phyloP scores from a whole-genome alignment of 2,113 vertebrate genomes.

The Chloropsis hardwickii region DNA sequence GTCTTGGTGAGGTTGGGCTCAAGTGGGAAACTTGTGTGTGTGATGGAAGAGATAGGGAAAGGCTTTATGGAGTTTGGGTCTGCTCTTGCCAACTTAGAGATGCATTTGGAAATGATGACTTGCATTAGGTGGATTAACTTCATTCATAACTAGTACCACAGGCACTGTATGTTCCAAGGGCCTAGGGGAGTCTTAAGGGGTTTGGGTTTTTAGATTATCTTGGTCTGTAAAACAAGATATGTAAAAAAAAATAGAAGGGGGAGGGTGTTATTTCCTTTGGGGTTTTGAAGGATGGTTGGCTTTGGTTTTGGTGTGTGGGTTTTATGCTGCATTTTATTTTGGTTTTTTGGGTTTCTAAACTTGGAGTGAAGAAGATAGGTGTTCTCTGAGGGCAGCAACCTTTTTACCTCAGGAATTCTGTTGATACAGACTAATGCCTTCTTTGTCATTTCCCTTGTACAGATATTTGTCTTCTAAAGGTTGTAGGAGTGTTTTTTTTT shows the following conservation, averaged over 20 bases:
- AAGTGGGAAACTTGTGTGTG: not conserved
- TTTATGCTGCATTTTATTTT: not conserved
- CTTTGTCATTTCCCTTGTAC: not conserved
- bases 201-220: not conserved
- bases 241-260: not conserved
- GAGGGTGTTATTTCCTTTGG: not conserved
- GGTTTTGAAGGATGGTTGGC: not conserved
- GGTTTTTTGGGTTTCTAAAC: not conserved
- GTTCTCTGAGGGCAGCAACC: not conserved
- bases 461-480: not conserved
- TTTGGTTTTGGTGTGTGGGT: not conserved
- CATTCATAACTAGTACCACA: not conserved
- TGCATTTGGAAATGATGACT: not conserved
- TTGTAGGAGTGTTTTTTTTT: not conserved
- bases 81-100: not conserved
- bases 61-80: not conserved
- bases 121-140: not conserved
- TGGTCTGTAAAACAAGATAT: not conserved
- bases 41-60: not conserved
- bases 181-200: not conserved
- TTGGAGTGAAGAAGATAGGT: not conserved
- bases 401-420: not conserved
- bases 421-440: not conserved
- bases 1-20: not conserved
- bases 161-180: not conserved